Evolutionary conservation across 2,113 vertebrate species (phyloP).

Genomic region (Mirounga angustirostris): DNA sequence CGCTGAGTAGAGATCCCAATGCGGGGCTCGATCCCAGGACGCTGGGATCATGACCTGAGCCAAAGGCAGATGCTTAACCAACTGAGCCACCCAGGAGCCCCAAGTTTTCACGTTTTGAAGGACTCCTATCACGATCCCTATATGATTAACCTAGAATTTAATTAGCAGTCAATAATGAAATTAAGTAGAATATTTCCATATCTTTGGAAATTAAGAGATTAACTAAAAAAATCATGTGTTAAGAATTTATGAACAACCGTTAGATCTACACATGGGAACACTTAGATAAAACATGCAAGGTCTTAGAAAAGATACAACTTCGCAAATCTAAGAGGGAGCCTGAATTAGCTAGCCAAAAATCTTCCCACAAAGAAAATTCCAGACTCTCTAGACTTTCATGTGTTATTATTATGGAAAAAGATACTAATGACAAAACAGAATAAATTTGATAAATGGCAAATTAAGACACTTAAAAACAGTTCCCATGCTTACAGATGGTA

Average conservation of each 20-base stretch:
- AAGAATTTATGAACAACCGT: not conserved
- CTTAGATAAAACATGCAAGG: not conserved
- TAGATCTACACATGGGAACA: not conserved
- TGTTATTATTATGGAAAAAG: slow-evolving; percentile 34
- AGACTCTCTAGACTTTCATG: not conserved
- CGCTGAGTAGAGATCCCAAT: too few species aligned
- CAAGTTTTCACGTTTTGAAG: not conserved
- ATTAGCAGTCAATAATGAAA: not conserved
- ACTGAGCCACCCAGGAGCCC: too few species aligned
- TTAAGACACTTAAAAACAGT: slow-evolving; percentile 49
- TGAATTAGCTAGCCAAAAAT: not conserved
- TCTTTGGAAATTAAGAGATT: not conserved
- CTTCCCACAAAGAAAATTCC: not conserved
- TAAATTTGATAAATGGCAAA: slow-evolving; percentile 48
- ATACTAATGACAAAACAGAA: slow-evolving; percentile 35
- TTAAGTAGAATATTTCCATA: not conserved
- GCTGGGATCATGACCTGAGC: too few species aligned
- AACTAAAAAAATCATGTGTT: not conserved
- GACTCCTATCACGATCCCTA: not conserved
- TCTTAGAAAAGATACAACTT: not conserved
- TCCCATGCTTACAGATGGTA: slow-evolving; percentile 44
- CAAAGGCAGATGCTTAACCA: too few species aligned
- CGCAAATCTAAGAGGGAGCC: not conserved
- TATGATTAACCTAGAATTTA: not conserved
- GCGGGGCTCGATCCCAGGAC: too few species aligned